Percentiles rank a stretch among this genome's conserved stretches.
Conservation (phyloP, 2,113 vertebrate genomes). For the Corythoichthys haematopterus region DNA sequence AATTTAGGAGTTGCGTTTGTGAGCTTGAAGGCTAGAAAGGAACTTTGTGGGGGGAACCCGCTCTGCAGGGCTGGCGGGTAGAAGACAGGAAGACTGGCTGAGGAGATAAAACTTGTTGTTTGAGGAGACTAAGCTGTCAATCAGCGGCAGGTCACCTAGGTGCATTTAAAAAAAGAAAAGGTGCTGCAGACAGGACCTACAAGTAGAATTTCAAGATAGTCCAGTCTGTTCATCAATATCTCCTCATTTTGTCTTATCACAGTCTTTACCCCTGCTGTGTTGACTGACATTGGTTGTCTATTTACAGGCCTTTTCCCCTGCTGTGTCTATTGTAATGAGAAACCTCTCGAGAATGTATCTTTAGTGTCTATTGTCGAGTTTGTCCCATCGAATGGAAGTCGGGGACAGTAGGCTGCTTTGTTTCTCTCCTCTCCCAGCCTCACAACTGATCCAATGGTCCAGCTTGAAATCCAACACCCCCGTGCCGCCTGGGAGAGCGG, state of each 20-base stretch:
- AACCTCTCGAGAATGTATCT: constrained; percentile 41
- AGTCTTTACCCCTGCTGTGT: constrained; percentile 26
- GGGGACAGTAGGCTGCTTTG: constrained; percentile 57
- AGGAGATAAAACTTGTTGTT: constrained; percentile 49
- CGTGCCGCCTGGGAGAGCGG: constrained; percentile 36
- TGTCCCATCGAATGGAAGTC: constrained; percentile 47
- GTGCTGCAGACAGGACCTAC: constrained; percentile 5
- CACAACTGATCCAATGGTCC: constrained; percentile 49
- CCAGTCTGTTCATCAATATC: constrained; percentile 18
- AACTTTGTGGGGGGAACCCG: constrained; percentile 1
- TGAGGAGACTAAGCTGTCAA: constrained; percentile 7
- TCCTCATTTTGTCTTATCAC: constrained; percentile 36
- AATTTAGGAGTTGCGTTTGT: neutral
- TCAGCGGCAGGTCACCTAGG: neutral
- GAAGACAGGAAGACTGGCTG: constrained; percentile 46
- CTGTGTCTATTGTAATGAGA: constrained; percentile 44
- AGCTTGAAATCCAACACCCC: constrained; percentile 61
- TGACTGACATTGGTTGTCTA: constrained; percentile 42
- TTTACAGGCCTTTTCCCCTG: constrained; percentile 18
- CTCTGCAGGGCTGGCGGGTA: constrained; percentile 29
- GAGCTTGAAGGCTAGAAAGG: constrained; percentile 1
- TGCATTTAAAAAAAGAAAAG: constrained; percentile 1
- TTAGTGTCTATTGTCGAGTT: constrained; percentile 46
- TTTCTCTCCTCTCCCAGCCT: constrained; percentile 40
- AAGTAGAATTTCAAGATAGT: neutral